These are phyloP conservation scores for Phasianus colchicus DNA, from an alignment of 2,113 vertebrate species.

Conservation along the genomic window DNA sequence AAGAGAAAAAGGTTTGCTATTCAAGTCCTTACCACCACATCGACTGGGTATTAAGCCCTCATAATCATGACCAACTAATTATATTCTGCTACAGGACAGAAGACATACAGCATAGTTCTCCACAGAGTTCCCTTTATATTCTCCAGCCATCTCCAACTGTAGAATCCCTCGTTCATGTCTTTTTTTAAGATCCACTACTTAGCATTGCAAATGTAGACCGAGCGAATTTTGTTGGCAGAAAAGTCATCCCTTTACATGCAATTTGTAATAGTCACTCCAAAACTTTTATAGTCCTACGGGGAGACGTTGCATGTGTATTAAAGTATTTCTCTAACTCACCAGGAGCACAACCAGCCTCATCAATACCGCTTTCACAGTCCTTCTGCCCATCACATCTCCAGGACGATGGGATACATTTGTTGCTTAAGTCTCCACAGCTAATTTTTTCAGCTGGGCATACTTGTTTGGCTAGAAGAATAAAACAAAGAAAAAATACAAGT, in stretches of 20 bases:
- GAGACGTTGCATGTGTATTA: not conserved
- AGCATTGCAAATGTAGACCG: not conserved
- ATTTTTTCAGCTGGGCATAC: constrained; percentile 94
- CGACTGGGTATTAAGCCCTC: not conserved
- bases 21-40: not conserved
- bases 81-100: not conserved
- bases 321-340: constrained; percentile 77
- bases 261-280: constrained; percentile 4
- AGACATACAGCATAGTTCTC: not conserved
- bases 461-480: constrained; percentile 84
- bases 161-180: not conserved
- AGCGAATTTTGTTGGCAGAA: not conserved
- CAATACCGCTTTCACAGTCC: constrained; percentile 92
- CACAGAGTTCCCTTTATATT: not conserved
- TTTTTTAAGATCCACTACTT: not conserved
- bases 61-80: not conserved
- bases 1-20: not conserved
- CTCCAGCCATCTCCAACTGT: not conserved
- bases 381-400: constrained; percentile 96
- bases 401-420: constrained; percentile 92
- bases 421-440: constrained; percentile 89
- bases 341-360: constrained; percentile 91
- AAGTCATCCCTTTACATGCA: not conserved
- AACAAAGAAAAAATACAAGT: not conserved
- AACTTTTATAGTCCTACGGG: not conserved